Percentiles rank a stretch among this genome's conserved stretches.
These are phyloP conservation scores for Phalacrocorax carbo DNA, from an alignment of 2,113 vertebrate genomes.

Conservation along the genomic window DNA sequence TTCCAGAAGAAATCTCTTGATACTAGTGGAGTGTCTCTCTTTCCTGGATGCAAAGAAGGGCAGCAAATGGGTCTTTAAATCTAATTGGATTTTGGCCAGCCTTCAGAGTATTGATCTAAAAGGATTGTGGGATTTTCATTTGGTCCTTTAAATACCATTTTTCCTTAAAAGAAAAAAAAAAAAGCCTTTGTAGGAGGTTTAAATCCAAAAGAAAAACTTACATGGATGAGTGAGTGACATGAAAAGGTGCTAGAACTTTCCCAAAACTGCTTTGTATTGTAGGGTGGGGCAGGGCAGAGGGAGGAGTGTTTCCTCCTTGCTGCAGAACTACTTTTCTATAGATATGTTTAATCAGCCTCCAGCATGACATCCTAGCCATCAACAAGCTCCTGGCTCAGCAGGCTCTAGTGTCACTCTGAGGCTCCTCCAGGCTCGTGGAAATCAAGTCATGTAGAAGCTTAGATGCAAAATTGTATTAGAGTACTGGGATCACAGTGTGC, in stretches of 20 bases:
- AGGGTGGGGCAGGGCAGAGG: background rate
- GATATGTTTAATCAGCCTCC: background rate
- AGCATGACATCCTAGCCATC: background rate
- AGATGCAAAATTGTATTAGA: background rate
- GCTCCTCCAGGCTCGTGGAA: background rate
- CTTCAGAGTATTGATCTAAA: background rate
- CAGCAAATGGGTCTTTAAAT: background rate
- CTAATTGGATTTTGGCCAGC: background rate
- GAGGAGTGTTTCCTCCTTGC: background rate
- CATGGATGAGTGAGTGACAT: background rate
- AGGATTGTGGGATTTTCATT: background rate
- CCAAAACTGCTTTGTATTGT: background rate
- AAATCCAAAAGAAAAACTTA: background rate
- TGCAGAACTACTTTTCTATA: background rate
- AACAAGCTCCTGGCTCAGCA: background rate
- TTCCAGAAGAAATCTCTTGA: background rate
- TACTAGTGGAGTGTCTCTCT: background rate
- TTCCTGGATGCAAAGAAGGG: background rate
- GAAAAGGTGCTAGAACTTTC: background rate
- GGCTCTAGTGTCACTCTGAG: background rate
- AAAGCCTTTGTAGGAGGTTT: background rate
- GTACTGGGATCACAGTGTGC: background rate
- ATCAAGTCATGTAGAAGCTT: background rate
- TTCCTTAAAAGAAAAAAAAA: background rate
- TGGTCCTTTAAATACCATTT: background rate